Conservation (phyloP, 2,113 vertebrate genomes). For the Speoplatyrhinus poulsoni region DNA sequence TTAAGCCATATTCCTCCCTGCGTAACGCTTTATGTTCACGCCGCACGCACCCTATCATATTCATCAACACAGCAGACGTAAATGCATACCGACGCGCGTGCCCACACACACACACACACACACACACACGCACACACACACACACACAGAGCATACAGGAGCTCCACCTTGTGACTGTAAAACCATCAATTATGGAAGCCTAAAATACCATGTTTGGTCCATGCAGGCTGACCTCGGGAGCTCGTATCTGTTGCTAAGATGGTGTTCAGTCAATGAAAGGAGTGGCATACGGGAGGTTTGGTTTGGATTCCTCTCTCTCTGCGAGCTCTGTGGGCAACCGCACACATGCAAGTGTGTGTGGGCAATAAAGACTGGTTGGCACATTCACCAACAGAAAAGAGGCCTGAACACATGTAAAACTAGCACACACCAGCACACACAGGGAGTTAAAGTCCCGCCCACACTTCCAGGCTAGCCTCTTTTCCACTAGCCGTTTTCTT, state of each 20-base stretch:
- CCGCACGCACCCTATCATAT: constrained; percentile 45
- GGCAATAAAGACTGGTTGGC: constrained; percentile 26
- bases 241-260: constrained; percentile 35
- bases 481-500: no score
- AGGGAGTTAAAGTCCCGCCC: no score
- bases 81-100: not conserved
- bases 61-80: constrained; percentile 37
- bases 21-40: constrained; percentile 38
- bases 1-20: constrained; percentile 46
- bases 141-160: constrained; percentile 37
- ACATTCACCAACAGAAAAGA: not conserved
- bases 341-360: constrained; percentile 20
- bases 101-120: constrained; percentile 24
- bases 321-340: constrained; percentile 43
- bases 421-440: no score
- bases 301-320: constrained; percentile 39
- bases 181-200: constrained; percentile 63
- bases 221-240: constrained; percentile 25
- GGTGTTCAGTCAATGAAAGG: constrained; percentile 39
- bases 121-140: constrained; percentile 18
- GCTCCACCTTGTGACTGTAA: constrained; percentile 47
- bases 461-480: no score
- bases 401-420: not conserved
- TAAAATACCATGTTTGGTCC: constrained; percentile 61
- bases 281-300: constrained; percentile 39